phyloP scores from a whole-genome alignment of 2,113 vertebrate species.

The Crotophaga sulcirostris region DNA sequence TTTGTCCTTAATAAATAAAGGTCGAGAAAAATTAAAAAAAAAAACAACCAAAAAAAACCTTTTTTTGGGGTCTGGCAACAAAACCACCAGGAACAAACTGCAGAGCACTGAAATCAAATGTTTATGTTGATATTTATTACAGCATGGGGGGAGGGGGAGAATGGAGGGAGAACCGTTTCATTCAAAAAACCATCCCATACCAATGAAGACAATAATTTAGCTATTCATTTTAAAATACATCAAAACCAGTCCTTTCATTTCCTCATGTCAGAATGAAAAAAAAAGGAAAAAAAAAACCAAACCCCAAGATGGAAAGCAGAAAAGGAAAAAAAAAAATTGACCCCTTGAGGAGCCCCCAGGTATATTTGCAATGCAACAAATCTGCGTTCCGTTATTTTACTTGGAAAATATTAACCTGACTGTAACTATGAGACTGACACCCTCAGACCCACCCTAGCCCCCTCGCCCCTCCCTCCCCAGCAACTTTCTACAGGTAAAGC shows the following conservation, averaged over 20 bases:
- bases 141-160: slow-evolving; percentile 42
- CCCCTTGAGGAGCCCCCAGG: slow-evolving; percentile 66
- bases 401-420: slow-evolving; percentile 67
- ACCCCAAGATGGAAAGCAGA: not conserved
- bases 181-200: slow-evolving; percentile 72
- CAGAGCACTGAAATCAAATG: slow-evolving; percentile 53
- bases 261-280: slow-evolving; percentile 49
- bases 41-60: too few relatives aligned
- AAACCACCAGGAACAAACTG: slow-evolving; percentile 47
- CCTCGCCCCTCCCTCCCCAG: not conserved
- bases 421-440: slow-evolving; percentile 80
- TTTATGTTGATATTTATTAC: slow-evolving; percentile 80
- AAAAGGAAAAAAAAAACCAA: not conserved
- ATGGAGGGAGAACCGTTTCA: slow-evolving; percentile 50
- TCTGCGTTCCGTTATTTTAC: not conserved
- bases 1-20: not conserved
- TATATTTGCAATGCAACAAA: slow-evolving; percentile 64
- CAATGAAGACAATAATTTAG: slow-evolving; percentile 83
- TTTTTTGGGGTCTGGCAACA: not conserved
- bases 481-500: slow-evolving; percentile 62
- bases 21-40: not conserved
- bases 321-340: slow-evolving; percentile 5
- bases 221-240: slow-evolving; percentile 89
- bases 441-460: not conserved
- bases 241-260: slow-evolving; percentile 81